Percentiles rank a stretch among this genome's conserved stretches.
Conservation (phyloP, 2,113 vertebrate genomes). For the Agelaius tricolor region DNA sequence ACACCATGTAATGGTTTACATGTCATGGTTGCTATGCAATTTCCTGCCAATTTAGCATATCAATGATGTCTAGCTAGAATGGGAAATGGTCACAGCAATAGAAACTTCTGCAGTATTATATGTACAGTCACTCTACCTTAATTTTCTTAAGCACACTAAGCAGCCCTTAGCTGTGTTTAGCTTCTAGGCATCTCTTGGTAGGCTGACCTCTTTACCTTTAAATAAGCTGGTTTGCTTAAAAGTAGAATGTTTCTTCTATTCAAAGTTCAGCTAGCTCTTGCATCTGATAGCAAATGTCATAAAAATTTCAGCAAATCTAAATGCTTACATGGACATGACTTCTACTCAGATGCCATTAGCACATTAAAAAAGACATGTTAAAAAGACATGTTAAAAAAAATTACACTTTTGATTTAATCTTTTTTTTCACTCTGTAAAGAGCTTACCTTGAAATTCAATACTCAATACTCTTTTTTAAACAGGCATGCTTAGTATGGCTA, state of each 20-base stretch:
- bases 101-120: not conserved
- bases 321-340: not conserved
- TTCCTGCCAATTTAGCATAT: not conserved
- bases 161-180: not conserved
- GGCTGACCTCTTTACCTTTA: constrained; percentile 25
- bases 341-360: not conserved
- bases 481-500: not conserved
- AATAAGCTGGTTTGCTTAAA: constrained; percentile 13
- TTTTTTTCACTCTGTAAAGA: not conserved
- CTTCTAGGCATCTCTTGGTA: not conserved
- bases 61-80: not conserved
- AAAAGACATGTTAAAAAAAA: not conserved
- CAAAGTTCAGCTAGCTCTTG: not conserved
- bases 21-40: not conserved
- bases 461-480: not conserved
- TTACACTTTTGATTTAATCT: not conserved
- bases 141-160: constrained; percentile 1
- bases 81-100: not conserved
- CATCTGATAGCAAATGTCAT: not conserved
- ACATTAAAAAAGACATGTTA: not conserved
- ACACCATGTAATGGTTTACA: not conserved
- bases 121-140: not conserved
- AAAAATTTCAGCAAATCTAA: not conserved
- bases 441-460: not conserved
- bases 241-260: not conserved